Percentiles rank a stretch among this genome's conserved stretches.
These are phyloP conservation scores for Paramuricea clavata DNA, from an alignment of 92 coral and sea anemone genomes.

Conservation along the genomic window DNA sequence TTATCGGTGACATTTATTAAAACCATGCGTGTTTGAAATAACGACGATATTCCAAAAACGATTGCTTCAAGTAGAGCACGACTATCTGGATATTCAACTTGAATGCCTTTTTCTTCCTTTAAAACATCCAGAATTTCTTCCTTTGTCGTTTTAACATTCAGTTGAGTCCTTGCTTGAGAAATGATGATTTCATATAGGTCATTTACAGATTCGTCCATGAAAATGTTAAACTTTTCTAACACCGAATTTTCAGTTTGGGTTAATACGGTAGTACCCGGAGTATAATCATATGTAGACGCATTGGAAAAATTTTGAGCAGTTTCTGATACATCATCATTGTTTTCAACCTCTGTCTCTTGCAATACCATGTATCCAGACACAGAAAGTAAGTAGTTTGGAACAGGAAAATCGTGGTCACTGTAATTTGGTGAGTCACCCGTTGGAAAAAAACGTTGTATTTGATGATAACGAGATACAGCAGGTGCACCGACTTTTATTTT, in stretches of 20 bases:
- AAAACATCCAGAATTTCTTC: slow-evolving; percentile 3
- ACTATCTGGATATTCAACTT: background rate
- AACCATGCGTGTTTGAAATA: slow-evolving; percentile 1
- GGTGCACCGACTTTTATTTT: slow-evolving; percentile 47
- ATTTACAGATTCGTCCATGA: slow-evolving; percentile 4
- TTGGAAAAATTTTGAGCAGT: background rate
- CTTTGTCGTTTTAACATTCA: background rate
- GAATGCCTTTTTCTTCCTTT: slow-evolving; percentile 1
- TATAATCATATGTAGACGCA: background rate
- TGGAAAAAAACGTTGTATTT: slow-evolving; percentile 21
- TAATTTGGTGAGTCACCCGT: slow-evolving; percentile 42
- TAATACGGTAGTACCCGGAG: background rate
- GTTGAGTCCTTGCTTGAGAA: slow-evolving; percentile 9
- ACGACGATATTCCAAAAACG: background rate
- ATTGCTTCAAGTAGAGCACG: slow-evolving; percentile 1
- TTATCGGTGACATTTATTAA: background rate
- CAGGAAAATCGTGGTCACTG: slow-evolving; percentile 38
- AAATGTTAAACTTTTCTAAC: slow-evolving; percentile 6
- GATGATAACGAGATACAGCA: slow-evolving; percentile 40
- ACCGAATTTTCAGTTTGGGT: slow-evolving; percentile 12
- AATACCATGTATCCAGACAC: slow-evolving; percentile 13
- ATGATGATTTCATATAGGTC: slow-evolving; percentile 2
- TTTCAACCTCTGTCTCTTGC: background rate
- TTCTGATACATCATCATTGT: slow-evolving; percentile 12
- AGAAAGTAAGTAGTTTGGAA: slow-evolving; percentile 19